Conservation (phyloP, 2,888 invertebrate species). For the Aquatica leii region DNA sequence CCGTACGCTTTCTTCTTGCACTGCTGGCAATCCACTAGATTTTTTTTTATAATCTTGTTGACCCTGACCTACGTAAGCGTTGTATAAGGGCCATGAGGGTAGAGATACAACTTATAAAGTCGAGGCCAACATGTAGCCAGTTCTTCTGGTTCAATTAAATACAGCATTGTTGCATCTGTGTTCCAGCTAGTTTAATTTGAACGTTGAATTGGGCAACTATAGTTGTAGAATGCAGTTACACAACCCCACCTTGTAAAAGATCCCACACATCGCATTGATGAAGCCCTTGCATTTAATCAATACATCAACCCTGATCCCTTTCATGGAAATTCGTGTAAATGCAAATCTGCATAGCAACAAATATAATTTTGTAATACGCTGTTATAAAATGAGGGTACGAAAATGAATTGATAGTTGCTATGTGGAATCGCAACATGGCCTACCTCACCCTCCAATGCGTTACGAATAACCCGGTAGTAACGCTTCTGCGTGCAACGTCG, state of each 20-base stretch:
- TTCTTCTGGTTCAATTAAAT: neutral
- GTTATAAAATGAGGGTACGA: constrained; percentile 5
- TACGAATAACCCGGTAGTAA: constrained; percentile 21
- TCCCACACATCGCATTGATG: constrained; percentile 29
- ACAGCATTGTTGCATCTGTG: constrained; percentile 1
- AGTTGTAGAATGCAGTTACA: constrained; percentile 41
- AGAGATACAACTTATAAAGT: constrained; percentile 19
- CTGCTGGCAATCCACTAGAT: neutral
- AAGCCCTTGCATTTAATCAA: constrained; percentile 31
- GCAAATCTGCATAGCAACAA: constrained; percentile 31
- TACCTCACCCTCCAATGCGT: constrained; percentile 33
- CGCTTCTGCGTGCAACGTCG: constrained; percentile 13
- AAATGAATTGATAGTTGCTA: constrained; percentile 15
- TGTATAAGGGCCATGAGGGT: constrained; percentile 24
- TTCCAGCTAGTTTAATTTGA: neutral
- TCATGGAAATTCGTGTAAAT: constrained; percentile 28
- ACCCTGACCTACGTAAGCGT: constrained; percentile 33
- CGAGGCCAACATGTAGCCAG: constrained; percentile 10
- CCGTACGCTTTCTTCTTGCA: neutral
- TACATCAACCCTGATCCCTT: constrained; percentile 32
- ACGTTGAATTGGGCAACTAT: constrained; percentile 17
- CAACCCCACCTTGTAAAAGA: constrained; percentile 40
- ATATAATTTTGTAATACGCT: constrained; percentile 28
- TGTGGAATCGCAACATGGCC: constrained; percentile 22
- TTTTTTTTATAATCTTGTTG: constrained; percentile 20